Evolutionary conservation across 1,140 invertebrate species (phyloP).

Genomic region (Drosophila kikkawai): DNA sequence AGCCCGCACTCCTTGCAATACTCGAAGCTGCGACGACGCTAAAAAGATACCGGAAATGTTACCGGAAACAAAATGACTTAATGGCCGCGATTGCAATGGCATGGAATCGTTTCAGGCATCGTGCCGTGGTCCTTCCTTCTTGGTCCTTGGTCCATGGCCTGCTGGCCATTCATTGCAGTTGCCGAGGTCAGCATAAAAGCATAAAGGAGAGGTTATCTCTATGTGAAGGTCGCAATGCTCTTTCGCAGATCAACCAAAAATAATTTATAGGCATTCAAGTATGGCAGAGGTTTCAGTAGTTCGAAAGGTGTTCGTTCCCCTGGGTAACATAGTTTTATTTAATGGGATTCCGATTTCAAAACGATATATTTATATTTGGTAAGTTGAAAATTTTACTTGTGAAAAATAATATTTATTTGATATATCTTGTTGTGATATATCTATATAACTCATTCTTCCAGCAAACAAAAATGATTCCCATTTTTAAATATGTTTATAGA

Average conservation of each 20-base stretch:
- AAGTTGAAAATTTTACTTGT: too few species aligned
- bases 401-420: too few species aligned
- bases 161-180: slow-evolving; percentile 62
- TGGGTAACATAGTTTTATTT: not conserved
- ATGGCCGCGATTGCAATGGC: slow-evolving; percentile 77
- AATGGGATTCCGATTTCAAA: not conserved
- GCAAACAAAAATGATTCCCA: not conserved
- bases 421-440: too few species aligned
- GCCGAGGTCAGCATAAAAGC: slow-evolving; percentile 67
- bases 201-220: slow-evolving; percentile 51
- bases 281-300: not conserved
- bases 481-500: not conserved
- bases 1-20: slow-evolving; percentile 1
- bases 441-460: too few species aligned
- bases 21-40: slow-evolving; percentile 52
- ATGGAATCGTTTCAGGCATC: slow-evolving; percentile 59
- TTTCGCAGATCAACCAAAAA: slow-evolving; percentile 20
- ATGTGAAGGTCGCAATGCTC: slow-evolving; percentile 18
- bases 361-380: too few species aligned
- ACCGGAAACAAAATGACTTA: slow-evolving; percentile 83
- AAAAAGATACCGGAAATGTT: slow-evolving; percentile 82
- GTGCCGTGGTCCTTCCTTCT: slow-evolving; percentile 11
- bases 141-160: slow-evolving; percentile 35
- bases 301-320: not conserved
- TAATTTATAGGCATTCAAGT: slow-evolving; percentile 1